phyloP scores from a whole-genome alignment of 2,888 invertebrate genomes.

The Urechis unicinctus region DNA sequence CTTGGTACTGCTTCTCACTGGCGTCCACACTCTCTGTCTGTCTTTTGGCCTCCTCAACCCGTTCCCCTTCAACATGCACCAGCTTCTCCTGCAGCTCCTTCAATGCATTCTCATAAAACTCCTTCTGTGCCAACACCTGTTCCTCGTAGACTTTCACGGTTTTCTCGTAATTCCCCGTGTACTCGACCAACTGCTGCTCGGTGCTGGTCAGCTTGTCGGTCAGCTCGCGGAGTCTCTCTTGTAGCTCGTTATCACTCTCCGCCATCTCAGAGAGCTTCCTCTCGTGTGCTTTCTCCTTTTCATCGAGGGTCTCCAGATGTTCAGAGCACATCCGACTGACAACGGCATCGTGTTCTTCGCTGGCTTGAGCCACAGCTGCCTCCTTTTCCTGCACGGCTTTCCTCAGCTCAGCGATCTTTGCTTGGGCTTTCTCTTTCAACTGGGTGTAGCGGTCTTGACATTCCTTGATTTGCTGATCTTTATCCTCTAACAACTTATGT shows the following conservation, averaged over 20 bases:
- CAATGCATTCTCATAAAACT: no score
- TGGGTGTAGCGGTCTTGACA: constrained; percentile 9
- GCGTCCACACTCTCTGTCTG: no score
- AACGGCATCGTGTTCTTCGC: not conserved
- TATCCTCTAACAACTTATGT: not conserved
- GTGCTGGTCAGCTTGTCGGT: constrained; percentile 30
- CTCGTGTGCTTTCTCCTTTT: not conserved
- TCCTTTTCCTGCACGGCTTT: not conserved
- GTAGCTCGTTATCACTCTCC: constrained; percentile 26
- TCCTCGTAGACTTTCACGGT: constrained; percentile 31
- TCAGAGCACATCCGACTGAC: not conserved
- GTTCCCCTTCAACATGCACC: constrained; percentile 24
- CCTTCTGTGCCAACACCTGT: no score
- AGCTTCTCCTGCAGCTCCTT: constrained; percentile 12
- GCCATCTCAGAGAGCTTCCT: not conserved
- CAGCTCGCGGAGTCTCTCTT: constrained; percentile 28
- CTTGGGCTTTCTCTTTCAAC: constrained; percentile 14
- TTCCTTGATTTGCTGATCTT: constrained; percentile 8
- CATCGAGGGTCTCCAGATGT: not conserved
- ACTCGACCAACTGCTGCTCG: constrained; percentile 34
- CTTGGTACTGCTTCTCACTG: no score
- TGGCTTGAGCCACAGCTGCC: not conserved
- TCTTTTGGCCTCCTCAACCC: constrained; percentile 17
- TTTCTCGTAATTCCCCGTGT: constrained; percentile 34
- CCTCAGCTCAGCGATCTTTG: constrained; percentile 10